Evolutionary conservation across 2,888 invertebrate genomes (phyloP).

Genomic region (Melinaea menophilus): DNA sequence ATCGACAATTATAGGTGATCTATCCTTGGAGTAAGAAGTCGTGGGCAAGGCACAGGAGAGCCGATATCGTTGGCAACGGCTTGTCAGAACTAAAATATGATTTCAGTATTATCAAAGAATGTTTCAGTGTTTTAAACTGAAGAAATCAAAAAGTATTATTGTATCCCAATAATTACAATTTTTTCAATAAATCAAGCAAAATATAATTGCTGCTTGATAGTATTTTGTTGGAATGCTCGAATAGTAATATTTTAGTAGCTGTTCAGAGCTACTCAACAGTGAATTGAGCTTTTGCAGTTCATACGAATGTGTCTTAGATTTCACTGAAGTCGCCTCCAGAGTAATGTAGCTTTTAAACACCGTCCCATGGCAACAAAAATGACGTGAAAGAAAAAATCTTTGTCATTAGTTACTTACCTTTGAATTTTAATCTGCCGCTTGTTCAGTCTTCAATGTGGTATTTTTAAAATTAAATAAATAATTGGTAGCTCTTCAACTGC

Average conservation of each 20-base stretch:
- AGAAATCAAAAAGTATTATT: no score
- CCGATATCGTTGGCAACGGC: no score
- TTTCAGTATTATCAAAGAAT: no score
- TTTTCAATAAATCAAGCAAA: no score
- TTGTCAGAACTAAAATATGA: no score
- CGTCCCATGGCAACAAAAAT: conserved; percentile 16
- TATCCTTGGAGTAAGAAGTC: no score
- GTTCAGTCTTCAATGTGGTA: not conserved
- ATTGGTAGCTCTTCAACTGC: conserved; percentile 4
- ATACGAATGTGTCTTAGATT: conserved; percentile 32
- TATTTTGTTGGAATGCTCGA: no score
- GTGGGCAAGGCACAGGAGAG: no score
- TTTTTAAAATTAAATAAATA: not conserved
- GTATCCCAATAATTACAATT: no score
- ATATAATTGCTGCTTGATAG: no score
- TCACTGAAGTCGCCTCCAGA: conserved; percentile 26
- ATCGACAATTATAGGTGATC: no score
- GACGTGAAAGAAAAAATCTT: conserved; percentile 23
- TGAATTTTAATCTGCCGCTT: conserved; percentile 13
- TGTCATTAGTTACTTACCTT: conserved; percentile 24
- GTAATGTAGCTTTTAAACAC: conserved; percentile 29
- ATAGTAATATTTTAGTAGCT: conserved; percentile 6
- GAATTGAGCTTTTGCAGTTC: conserved; percentile 31
- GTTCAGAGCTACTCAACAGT: conserved; percentile 20
- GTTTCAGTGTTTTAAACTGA: no score